Evolutionary conservation across 2,888 invertebrate genomes (phyloP), one percentile per base, ranked within the genome.

Genomic region (Sclerodermus sp.): DNA sequence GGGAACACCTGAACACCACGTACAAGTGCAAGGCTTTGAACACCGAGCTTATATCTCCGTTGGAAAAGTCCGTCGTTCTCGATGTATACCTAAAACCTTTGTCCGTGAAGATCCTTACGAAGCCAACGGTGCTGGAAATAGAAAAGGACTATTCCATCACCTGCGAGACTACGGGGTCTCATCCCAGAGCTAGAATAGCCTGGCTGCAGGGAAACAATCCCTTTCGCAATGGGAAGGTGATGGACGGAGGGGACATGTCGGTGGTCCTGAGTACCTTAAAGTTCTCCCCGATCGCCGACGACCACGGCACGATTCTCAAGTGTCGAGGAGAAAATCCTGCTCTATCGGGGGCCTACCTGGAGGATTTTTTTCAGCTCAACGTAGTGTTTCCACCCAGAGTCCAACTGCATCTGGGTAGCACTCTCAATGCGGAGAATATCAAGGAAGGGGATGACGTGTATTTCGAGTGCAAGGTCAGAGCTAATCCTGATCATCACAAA

Each of bases 11-110:
- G 50, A 92, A 93, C 78, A 90, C 90, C 36, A 90, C 91, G 30
- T 93, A 89, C 81, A 91, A 89, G 77, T 93, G 93, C 75, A 87
- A 91, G 77, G 93, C 93, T 10, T 87, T 89, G 50, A 93, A 93
- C 76, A 93, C 93, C 39, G 90, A 92, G 77, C 85, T 93, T 54
- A 90, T 90, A 76, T 86, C 88, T 73, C 91, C 93, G 6, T 85
- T 88, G 49, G 91, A 93, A 78, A 88, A 89, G 75, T 88, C 87
- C 59, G 89, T 93, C 64, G 84, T 90, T 66, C 83, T 93, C 66
- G 92, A 93, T 77, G 85, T 93, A 83, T 85, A 90, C 73, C 80
- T 94, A 74, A 87, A 87, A 70, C 94, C 94, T 31, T 83, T 87
- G 58, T 83, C 85, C 62, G 91, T 91, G 60, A 84, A 85, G 72